A percentile compares a stretch with the other conserved stretches of the same genome.
phyloP scores from a whole-genome alignment of 2,797 vertebrate species.

The Poecilia velifera region DNA sequence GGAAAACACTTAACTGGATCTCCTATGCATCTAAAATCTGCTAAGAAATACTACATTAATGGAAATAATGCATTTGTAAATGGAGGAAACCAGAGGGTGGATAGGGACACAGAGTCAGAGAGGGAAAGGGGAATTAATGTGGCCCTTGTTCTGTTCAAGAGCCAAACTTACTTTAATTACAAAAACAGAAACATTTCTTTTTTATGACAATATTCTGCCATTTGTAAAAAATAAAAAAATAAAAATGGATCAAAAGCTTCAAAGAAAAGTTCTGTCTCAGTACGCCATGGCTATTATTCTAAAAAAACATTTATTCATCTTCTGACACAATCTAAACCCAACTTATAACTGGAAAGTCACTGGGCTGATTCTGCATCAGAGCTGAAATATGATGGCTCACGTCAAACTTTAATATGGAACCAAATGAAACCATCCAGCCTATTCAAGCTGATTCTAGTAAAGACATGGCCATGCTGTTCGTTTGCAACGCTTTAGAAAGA shows the following conservation, averaged over 20 bases:
- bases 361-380: slow-evolving; percentile 62
- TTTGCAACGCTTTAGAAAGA: slow-evolving; percentile 38
- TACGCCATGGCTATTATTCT: slow-evolving; percentile 65
- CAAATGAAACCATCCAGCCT: slow-evolving; percentile 53
- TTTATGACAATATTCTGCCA: slow-evolving; percentile 79
- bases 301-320: slow-evolving; percentile 58
- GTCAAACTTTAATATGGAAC: slow-evolving; percentile 62
- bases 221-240: slow-evolving; percentile 54
- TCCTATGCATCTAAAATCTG: slow-evolving; percentile 64
- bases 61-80: slow-evolving; percentile 71
- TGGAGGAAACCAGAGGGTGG: slow-evolving; percentile 30
- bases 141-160: slow-evolving; percentile 78
- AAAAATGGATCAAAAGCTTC: slow-evolving; percentile 73
- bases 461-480: slow-evolving; percentile 50
- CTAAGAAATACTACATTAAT: slow-evolving; percentile 51
- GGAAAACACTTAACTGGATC: slow-evolving; percentile 44
- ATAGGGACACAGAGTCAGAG: background rate
- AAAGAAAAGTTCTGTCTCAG: slow-evolving; percentile 66
- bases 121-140: slow-evolving; percentile 38
- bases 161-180: slow-evolving; percentile 79
- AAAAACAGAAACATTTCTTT: slow-evolving; percentile 79
- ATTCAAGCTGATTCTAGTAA: slow-evolving; percentile 48
- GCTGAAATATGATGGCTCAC: slow-evolving; percentile 61
- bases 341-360: slow-evolving; percentile 64
- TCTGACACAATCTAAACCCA: slow-evolving; percentile 72